Percentiles rank a stretch among this genome's conserved stretches.
Evolutionary conservation across 2,888 invertebrate genomes (phyloP).

Genomic region (Aleiodes leptofemur): DNA sequence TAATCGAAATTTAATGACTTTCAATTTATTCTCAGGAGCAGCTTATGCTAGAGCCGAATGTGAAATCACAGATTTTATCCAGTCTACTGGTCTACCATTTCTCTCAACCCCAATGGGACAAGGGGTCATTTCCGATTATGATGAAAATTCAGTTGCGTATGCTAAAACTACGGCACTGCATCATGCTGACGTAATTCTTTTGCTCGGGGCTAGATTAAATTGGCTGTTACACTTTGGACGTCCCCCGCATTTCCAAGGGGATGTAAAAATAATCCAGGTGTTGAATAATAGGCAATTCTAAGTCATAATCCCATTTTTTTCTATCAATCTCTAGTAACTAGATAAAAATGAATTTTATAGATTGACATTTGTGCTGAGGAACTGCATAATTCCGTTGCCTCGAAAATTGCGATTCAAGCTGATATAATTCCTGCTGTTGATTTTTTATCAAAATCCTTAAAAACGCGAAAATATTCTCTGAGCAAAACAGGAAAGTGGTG

Average conservation of each 20-base stretch:
- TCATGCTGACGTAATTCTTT: slow-evolving; percentile 90
- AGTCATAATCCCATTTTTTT: not conserved
- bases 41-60: slow-evolving; percentile 89
- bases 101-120: slow-evolving; percentile 97
- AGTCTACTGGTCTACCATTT: slow-evolving; percentile 87
- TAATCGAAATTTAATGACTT: not conserved
- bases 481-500: slow-evolving; percentile 83
- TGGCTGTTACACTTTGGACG: slow-evolving; percentile 99
- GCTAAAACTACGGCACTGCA: slow-evolving; percentile 91
- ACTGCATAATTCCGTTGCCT: slow-evolving; percentile 90
- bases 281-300: not conserved
- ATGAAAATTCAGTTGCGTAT: slow-evolving; percentile 86
- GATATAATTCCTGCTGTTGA: slow-evolving; percentile 86
- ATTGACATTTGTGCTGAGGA: slow-evolving; percentile 94
- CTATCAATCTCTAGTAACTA: too few species aligned
- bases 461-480: slow-evolving; percentile 78
- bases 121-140: slow-evolving; percentile 85
- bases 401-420: slow-evolving; percentile 88
- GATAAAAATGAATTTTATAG: slow-evolving; percentile 72
- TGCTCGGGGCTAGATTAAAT: slow-evolving; percentile 94
- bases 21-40: slow-evolving; percentile 78
- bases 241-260: slow-evolving; percentile 86
- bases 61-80: slow-evolving; percentile 82
- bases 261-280: slow-evolving; percentile 93
- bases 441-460: slow-evolving; percentile 80